phyloP scores from a whole-genome alignment of 1,140 invertebrate genomes.

The Trinorchestia longiramus region DNA sequence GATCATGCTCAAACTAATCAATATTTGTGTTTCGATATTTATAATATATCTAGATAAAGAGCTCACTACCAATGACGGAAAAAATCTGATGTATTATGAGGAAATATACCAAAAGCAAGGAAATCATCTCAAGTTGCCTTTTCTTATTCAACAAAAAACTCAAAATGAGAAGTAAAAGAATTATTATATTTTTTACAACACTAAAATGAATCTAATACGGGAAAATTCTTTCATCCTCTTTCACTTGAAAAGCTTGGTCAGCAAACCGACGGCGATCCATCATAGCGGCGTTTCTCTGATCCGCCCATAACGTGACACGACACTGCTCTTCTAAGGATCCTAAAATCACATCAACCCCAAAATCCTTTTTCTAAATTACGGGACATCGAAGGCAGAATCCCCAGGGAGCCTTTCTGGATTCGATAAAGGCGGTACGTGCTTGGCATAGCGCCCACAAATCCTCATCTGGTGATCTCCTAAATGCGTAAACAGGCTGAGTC shows the following conservation, averaged over 20 bases:
- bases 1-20: too few relatives aligned
- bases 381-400: conserved; percentile 24
- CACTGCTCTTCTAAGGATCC: not conserved
- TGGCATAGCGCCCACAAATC: conserved; percentile 10
- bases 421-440: conserved; percentile 32
- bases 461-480: not conserved
- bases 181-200: not conserved
- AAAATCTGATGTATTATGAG: not conserved
- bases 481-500: conserved; percentile 27
- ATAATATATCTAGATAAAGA: not conserved
- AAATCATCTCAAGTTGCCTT: not conserved
- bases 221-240: not conserved
- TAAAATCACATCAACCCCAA: not conserved
- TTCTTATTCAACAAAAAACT: not conserved
- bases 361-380: conserved; percentile 35
- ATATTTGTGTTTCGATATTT: not conserved
- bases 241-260: not conserved
- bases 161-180: not conserved
- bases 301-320: conserved; percentile 13
- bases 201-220: not conserved
- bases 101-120: not conserved
- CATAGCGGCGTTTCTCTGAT: not conserved
- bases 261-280: not conserved
- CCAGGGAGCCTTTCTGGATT: conserved; percentile 28
- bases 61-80: not conserved